Percentiles rank a stretch among this genome's conserved stretches.
Conservation (phyloP, 2,888 invertebrate species). For the Limnephilus auricula region DNA sequence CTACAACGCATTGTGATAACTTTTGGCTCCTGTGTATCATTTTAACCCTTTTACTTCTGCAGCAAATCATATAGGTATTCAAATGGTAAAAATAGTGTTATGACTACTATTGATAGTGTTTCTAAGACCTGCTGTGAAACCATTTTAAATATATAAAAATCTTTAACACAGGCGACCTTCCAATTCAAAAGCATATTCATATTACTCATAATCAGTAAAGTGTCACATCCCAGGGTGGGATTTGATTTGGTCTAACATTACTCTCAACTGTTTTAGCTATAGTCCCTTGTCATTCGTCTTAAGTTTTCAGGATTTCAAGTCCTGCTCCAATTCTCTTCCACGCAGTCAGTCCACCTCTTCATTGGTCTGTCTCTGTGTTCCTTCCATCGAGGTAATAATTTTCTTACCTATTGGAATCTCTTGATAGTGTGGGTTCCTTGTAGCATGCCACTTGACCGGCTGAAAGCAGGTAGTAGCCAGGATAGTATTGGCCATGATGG, state of each 20-base stretch:
- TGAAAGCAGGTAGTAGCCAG: constrained; percentile 75
- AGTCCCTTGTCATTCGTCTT: not conserved
- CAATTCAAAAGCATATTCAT: not conserved
- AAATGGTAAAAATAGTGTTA: no score
- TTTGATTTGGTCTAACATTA: not conserved
- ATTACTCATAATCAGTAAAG: not conserved
- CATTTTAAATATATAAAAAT: no score
- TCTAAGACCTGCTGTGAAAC: no score
- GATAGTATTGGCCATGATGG: constrained; percentile 79
- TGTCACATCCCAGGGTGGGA: not conserved
- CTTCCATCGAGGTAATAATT: not conserved
- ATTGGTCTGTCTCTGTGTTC: not conserved
- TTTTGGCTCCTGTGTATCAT: not conserved
- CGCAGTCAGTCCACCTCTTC: not conserved
- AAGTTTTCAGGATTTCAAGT: not conserved
- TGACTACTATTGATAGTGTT: no score
- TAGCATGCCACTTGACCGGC: constrained; percentile 60
- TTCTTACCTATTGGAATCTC: not conserved
- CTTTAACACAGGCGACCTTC: not conserved
- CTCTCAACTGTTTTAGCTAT: not conserved
- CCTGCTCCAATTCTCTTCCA: not conserved
- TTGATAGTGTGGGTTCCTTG: not conserved
- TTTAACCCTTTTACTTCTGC: no score
- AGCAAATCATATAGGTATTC: no score
- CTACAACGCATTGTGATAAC: not conserved